Conservation (phyloP, 2,797 vertebrate genomes). For the Tolypeutes matacus region DNA sequence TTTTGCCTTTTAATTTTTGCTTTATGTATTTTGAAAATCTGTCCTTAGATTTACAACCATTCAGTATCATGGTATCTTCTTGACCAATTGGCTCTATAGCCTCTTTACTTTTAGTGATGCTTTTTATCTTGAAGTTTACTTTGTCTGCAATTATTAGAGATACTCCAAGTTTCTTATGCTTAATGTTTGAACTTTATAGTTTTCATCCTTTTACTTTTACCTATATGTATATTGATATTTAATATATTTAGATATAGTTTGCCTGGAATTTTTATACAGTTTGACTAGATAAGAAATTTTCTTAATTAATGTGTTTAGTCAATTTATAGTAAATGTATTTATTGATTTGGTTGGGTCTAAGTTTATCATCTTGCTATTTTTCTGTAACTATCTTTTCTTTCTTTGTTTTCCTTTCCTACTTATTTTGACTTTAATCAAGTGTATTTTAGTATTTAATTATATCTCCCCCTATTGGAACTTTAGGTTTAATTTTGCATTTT, state of each 20-base stretch:
- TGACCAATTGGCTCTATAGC: neutral
- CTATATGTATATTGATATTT: neutral
- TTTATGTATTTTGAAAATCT: neutral
- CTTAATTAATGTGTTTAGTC: neutral
- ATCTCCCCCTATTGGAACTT: neutral
- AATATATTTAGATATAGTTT: neutral
- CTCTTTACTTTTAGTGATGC: neutral
- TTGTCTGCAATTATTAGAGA: neutral
- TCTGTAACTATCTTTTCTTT: neutral
- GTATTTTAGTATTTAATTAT: neutral
- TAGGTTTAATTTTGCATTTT: neutral
- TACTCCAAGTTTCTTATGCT: slow-evolving; percentile 13
- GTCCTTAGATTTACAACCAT: neutral
- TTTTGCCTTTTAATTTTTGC: slow-evolving; percentile 18
- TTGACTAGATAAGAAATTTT: neutral
- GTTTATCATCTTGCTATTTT: neutral
- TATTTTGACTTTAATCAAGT: neutral
- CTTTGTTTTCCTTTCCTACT: neutral
- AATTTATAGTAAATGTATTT: neutral
- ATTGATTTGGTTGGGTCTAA: neutral
- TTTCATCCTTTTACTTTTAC: neutral
- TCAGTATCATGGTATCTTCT: neutral
- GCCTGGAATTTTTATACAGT: neutral
- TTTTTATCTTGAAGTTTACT: neutral
- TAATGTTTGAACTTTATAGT: neutral